Evolutionary conservation across 1,140 invertebrate species (phyloP), one percentile per base, ranked within the genome.

Genomic region (Lordiphosa collinella): DNA sequence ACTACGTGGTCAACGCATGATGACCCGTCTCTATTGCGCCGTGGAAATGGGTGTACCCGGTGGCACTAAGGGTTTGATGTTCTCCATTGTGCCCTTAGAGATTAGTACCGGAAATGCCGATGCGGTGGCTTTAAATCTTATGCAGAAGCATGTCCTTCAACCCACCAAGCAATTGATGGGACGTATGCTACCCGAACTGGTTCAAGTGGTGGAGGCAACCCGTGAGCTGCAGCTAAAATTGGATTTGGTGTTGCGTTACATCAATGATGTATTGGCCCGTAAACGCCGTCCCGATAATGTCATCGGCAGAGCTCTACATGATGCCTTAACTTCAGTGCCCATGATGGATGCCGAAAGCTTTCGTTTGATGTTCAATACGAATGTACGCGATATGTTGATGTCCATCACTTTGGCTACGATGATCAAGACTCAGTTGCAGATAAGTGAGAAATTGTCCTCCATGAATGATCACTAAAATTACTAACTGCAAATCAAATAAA

Each of bases 301-400:
- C 5, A 43, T 84, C 4, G 79, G 79, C 0, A 52, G 78, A 10
- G 40, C 64, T 0, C 38, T 84, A 4, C 37, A 73, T 18, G 59
- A 69, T 36, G 63, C 53, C 0, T n/a, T 84, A 1, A 59, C 68
- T 2, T 65, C 79, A 2, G 68, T 84, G 5, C 78, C 78, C 2
- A 8, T 78, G 22, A 14, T 85, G 41, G 68, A 84, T 31, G 3
- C 64, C 0, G 78, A 84, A 9, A 54, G n/a, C 11, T 84, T 84
- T 35, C 64, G 40, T 0, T 9, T 35, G 0, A 65, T 78, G 67
- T 70, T 85, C 40, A 84, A 70, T 38, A 32, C 43, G 3, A 73
- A 73, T 44, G 60, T 79, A 1, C 64, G 78, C 1, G 69, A 85
- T 11, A 70, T 84, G 64, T 55, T 84, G 0, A 55, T 84, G 64